Evolutionary conservation across 2,113 vertebrate genomes (phyloP).

Genomic region (Corythornis vintsioides): DNA sequence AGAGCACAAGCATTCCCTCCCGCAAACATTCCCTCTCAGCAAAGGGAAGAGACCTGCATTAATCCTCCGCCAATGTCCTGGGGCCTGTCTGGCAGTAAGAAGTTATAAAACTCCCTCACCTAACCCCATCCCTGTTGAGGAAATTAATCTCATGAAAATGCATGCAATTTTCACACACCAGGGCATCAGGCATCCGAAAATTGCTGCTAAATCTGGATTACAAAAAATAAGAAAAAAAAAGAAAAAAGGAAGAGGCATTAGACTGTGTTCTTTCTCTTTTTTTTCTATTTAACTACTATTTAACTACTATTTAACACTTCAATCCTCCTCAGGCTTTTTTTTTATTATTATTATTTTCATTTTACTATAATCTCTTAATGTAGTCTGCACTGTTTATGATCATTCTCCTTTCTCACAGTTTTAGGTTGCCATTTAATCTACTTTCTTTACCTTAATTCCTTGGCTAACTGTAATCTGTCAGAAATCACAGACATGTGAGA

Average conservation of each 20-base stretch:
- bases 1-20: not conserved
- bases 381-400: constrained; percentile 4
- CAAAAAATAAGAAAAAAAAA: not conserved
- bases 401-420: not conserved
- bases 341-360: not conserved
- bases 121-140: not conserved
- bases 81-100: not conserved
- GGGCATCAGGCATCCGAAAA: not conserved
- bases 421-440: constrained; percentile 42
- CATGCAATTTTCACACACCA: not conserved
- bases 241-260: not conserved
- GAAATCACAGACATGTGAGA: not conserved
- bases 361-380: constrained; percentile 22
- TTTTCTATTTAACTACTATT: constrained; percentile 32
- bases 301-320: constrained; percentile 51
- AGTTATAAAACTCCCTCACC: not conserved
- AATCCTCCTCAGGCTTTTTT: not conserved
- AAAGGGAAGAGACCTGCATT: not conserved
- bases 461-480: constrained; percentile 35
- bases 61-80: not conserved
- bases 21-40: not conserved
- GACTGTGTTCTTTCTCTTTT: not conserved
- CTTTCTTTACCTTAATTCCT: constrained; percentile 34
- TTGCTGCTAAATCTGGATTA: constrained; percentile 41
- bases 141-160: constrained; percentile 33